Evolutionary conservation across 2,113 vertebrate species (phyloP).

Genomic region (Nesogale talazaci): DNA sequence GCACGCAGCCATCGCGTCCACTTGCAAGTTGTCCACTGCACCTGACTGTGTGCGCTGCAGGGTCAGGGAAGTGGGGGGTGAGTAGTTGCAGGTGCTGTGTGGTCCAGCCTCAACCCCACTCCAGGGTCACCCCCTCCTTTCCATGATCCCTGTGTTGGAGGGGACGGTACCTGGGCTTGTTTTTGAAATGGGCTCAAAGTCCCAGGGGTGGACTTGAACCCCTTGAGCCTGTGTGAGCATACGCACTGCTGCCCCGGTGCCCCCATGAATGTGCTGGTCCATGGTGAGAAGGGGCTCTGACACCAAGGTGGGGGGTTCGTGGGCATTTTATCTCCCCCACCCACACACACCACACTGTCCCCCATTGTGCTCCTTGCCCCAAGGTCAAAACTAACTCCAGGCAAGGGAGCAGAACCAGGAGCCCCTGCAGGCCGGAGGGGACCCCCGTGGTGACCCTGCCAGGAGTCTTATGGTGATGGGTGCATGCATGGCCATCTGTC

Average conservation of each 20-base stretch:
- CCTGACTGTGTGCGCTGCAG: background rate
- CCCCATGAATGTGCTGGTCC: background rate
- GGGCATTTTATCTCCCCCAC: background rate
- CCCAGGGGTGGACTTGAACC: background rate
- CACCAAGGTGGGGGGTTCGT: background rate
- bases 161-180: no score
- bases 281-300: background rate
- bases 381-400: background rate
- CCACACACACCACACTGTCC: no score
- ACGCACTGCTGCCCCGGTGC: background rate
- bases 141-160: no score
- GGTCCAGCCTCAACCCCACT: background rate
- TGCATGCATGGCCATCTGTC: background rate
- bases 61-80: no score
- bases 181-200: no score
- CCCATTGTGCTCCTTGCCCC: background rate
- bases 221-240: background rate
- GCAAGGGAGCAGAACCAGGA: background rate
- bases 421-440: no score
- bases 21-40: no score
- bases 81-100: no score
- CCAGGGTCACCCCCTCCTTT: no score
- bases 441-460: no score
- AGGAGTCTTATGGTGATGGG: no score
- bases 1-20: background rate